Base-by-base conservation (phyloP, 2,113 vertebrate genomes). In the Oreotrochilus melanogaster region DNA sequence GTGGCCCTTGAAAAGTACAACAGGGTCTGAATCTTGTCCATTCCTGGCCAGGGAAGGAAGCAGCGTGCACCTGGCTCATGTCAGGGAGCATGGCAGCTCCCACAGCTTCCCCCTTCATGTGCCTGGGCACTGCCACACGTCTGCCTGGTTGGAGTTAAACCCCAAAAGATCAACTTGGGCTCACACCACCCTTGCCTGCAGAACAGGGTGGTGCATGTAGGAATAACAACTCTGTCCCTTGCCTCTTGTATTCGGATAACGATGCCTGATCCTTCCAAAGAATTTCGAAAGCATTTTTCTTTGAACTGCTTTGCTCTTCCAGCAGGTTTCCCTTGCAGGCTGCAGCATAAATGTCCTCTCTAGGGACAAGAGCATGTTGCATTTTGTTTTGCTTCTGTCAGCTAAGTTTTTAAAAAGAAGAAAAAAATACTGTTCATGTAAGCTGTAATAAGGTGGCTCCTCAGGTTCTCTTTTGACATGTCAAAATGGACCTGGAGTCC, bases 41-140 rank as follows among this genome's bases (percentile, higher is more conserved):
- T 24, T 75, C 43, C 24, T 9, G 6, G 42, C 18, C 42, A 18
- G 50, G 19, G 31, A 35, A n/a, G 14, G 15, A 30, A 30, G 17
- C 3, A 2, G 2, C 5, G 3, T 12, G 28, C 9, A 18, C 35
- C 15, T 1, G 12, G 18, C 51, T 78, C 0, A 0, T 30, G 15
- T 0, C 5, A 2, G 22, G 48, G 19, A 25, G 1, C 12, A 10
- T 2, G 9, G 50, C 69, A 78, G 65, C 39, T 27, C n/a, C 33
- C 10, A 10, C 48, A 25, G 31, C 5, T 22, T 37, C n/a, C 47
- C 3, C 7, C 1, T 11, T 17, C 6, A 23, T 28, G 37, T 17
- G 30, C 14, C 10, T 1, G 2, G 27, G 15, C 28, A 30, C 10
- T 0, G 43, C 33, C 58, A 6, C 1, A 2, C 10, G 0, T 33